These are phyloP conservation scores for Meriones unguiculatus DNA, from an alignment of 2,113 vertebrate species.

Conservation along the genomic window DNA sequence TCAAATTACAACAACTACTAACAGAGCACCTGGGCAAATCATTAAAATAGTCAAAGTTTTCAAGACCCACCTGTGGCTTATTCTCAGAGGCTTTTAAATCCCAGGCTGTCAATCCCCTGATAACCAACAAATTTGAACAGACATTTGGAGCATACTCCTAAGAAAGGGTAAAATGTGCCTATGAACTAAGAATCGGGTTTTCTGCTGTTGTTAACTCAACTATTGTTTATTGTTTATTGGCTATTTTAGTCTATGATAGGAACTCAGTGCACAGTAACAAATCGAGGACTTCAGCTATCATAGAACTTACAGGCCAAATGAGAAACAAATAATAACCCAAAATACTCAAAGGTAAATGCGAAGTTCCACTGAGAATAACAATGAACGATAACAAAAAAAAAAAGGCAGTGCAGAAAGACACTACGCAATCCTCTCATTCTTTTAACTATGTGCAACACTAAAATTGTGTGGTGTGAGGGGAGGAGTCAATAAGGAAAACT, in stretches of 20 bases:
- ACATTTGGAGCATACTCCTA: conserved; percentile 33
- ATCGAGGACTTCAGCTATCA: background rate
- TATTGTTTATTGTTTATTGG: conserved; percentile 10
- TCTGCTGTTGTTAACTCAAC: conserved; percentile 39
- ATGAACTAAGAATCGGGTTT: conserved; percentile 32
- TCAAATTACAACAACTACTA: conserved; percentile 62
- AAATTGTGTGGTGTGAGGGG: background rate
- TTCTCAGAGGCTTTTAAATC: conserved; percentile 52
- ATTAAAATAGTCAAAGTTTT: conserved; percentile 62
- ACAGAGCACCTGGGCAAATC: conserved; percentile 47
- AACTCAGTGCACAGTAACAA: background rate
- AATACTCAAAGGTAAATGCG: conserved; percentile 11
- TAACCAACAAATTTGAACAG: conserved; percentile 44
- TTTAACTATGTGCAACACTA: background rate
- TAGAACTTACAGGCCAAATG: background rate
- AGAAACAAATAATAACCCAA: conserved; percentile 34
- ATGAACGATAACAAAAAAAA: background rate
- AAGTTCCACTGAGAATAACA: conserved; percentile 28
- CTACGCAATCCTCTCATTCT: background rate
- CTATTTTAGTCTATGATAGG: conserved; percentile 11
- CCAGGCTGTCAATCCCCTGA: conserved; percentile 30
- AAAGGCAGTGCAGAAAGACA: background rate
- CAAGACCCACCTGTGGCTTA: conserved; percentile 62
- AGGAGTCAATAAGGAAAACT: conserved; percentile 42
- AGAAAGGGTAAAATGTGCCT: background rate